phyloP scores from a whole-genome alignment of 2,888 invertebrate species.

The Corythucha ciliata region DNA sequence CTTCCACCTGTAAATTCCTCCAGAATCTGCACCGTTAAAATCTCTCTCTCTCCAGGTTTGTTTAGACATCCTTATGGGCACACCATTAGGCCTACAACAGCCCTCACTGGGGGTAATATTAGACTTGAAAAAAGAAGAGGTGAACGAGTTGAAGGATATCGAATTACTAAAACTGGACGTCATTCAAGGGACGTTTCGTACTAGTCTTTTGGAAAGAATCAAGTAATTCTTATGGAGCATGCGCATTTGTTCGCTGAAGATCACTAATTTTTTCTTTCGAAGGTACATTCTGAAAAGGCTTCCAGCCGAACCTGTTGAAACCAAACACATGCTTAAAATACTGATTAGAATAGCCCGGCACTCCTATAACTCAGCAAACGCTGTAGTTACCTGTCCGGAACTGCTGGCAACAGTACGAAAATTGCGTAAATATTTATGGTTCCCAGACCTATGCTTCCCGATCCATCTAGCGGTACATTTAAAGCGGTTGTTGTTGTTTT shows the following conservation, averaged over 20 bases:
- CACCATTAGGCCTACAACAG: slow-evolving; percentile 54
- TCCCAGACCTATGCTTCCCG: no score
- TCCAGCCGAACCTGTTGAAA: slow-evolving; percentile 60
- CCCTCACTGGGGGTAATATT: slow-evolving; percentile 46
- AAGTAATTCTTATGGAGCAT: background rate
- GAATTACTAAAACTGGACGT: slow-evolving; percentile 78
- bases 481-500: slow-evolving; percentile 11
- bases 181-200: slow-evolving; percentile 59
- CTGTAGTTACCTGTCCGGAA: slow-evolving; percentile 53
- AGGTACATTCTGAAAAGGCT: slow-evolving; percentile 66
- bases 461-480: background rate
- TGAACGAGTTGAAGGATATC: slow-evolving; percentile 69
- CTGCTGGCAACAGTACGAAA: slow-evolving; percentile 46
- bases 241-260: background rate
- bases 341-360: slow-evolving; percentile 69
- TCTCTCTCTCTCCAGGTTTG: no score
- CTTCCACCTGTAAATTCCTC: no score
- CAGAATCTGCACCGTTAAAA: no score
- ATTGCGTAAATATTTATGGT: slow-evolving; percentile 26
- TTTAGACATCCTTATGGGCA: slow-evolving; percentile 58
- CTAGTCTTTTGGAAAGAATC: slow-evolving; percentile 61
- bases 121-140: slow-evolving; percentile 42
- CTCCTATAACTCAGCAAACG: slow-evolving; percentile 55
- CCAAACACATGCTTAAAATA: slow-evolving; percentile 66
- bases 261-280: slow-evolving; percentile 33